Evolutionary conservation across 2,113 vertebrate species (phyloP).

Genomic region (Scartelaos histophorus): DNA sequence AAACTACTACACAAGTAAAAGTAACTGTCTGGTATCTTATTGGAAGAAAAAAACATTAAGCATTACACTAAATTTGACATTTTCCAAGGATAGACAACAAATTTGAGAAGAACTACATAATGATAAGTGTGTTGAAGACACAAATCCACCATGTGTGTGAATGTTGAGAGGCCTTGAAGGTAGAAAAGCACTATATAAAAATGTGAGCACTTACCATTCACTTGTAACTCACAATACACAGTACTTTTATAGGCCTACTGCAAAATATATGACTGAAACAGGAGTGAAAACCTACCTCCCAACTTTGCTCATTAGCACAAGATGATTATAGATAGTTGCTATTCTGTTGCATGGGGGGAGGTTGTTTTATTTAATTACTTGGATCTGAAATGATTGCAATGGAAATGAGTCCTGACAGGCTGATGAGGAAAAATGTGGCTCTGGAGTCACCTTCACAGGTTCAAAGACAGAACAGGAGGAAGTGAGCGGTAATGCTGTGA

Average conservation of each 20-base stretch:
- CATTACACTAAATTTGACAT: no score
- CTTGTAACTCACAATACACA: neutral
- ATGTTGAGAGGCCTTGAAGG: no score
- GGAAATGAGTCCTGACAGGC: constrained; percentile 12
- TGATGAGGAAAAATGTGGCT: constrained; percentile 4
- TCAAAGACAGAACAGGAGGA: neutral
- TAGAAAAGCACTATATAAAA: no score
- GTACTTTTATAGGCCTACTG: neutral
- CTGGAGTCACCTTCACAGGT: neutral
- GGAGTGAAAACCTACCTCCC: neutral
- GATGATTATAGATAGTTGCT: neutral
- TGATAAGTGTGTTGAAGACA: no score
- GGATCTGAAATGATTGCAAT: neutral
- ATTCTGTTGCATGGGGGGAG: neutral
- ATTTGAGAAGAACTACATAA: no score
- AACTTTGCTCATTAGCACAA: neutral
- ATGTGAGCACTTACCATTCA: neutral
- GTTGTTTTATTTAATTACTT: constrained; percentile 1
- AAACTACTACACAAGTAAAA: no score
- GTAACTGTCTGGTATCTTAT: no score
- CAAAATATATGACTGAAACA: neutral
- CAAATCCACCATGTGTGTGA: no score
- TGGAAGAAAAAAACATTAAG: no score
- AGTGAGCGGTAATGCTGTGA: neutral
- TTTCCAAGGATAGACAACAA: no score